Evolutionary conservation across 2,113 vertebrate species (phyloP).

Genomic region (Mesembrinibis cayennensis): DNA sequence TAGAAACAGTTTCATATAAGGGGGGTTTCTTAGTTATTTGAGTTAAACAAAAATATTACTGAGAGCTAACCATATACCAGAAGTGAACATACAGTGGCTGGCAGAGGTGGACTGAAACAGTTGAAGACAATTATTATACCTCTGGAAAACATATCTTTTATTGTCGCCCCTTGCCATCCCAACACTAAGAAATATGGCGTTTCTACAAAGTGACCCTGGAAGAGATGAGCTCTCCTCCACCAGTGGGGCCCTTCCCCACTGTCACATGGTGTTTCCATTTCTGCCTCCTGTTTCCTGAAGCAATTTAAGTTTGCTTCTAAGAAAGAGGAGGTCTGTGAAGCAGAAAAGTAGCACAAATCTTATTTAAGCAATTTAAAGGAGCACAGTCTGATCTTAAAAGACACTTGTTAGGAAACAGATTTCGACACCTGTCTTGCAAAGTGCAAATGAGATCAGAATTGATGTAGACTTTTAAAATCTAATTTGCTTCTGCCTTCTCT

Average conservation of each 20-base stretch:
- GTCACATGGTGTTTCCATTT: neutral
- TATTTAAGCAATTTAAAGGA: neutral
- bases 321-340: neutral
- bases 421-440: neutral
- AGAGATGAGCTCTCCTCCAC: neutral
- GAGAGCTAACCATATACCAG: neutral
- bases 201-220: neutral
- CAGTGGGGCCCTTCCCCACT: neutral
- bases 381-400: neutral
- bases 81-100: neutral
- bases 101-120: neutral
- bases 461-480: neutral
- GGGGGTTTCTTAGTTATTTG: neutral
- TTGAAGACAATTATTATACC: neutral
- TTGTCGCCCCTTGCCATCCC: neutral
- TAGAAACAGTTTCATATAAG: neutral
- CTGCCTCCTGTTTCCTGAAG: slow-evolving; percentile 19
- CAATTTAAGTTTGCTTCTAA: neutral
- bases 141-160: neutral
- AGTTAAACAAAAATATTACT: neutral
- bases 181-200: neutral
- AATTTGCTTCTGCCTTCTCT: neutral
- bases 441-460: neutral
- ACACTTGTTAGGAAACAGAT: neutral
- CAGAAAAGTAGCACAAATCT: slow-evolving; percentile 13